Percentiles rank a stretch among this genome's conserved stretches.
These are phyloP conservation scores for Antechinus stuartii DNA, from an alignment of 2,113 vertebrate genomes.

Conservation along the genomic window DNA sequence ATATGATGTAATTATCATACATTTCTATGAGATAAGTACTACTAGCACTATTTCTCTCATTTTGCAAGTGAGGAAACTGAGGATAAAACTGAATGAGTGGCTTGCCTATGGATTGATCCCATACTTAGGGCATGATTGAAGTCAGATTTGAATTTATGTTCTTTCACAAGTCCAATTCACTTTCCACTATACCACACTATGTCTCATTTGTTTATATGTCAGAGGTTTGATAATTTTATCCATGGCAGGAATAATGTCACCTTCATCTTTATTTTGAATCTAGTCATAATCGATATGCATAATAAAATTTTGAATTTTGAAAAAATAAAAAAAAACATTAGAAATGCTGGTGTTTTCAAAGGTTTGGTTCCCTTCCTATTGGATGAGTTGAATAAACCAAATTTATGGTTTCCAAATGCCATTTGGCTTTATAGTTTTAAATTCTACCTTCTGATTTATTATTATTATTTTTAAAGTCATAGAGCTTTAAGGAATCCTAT, in stretches of 20 bases:
- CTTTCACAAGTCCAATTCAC: too few relatives aligned
- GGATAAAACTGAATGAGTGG: background rate
- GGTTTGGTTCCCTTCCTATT: background rate
- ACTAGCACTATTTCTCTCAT: background rate
- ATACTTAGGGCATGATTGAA: background rate
- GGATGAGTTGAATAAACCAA: background rate
- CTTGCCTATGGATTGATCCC: background rate
- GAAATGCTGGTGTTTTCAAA: background rate
- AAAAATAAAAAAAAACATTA: background rate
- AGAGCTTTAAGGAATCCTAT: background rate
- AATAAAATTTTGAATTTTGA: background rate
- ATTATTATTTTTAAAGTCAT: background rate
- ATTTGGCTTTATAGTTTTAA: background rate
- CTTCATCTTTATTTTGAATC: background rate
- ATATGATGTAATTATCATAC: background rate
- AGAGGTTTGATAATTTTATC: too few relatives aligned
- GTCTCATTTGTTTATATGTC: too few relatives aligned
- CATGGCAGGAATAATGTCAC: background rate
- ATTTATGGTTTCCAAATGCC: background rate
- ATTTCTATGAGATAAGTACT: background rate
- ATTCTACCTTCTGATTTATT: background rate
- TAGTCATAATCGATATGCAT: background rate
- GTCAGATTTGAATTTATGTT: too few relatives aligned
- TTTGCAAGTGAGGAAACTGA: background rate
- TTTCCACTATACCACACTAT: too few relatives aligned